These are phyloP conservation scores for Tetrax tetrax DNA, from an alignment of 2,113 vertebrate species.

Conservation along the genomic window DNA sequence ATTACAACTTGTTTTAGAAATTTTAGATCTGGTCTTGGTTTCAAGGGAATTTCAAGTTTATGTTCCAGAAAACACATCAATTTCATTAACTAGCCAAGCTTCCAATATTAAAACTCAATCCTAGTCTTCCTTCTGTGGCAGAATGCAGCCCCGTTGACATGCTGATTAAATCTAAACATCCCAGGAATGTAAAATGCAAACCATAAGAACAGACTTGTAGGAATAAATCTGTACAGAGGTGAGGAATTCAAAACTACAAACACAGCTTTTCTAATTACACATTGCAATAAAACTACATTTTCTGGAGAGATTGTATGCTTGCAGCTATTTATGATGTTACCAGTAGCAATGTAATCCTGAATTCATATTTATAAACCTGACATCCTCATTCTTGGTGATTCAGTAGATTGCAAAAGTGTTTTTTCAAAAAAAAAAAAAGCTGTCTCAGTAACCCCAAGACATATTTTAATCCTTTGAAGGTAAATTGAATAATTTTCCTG, in stretches of 20 bases:
- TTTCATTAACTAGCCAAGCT: not conserved
- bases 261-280: not conserved
- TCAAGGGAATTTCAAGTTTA: not conserved
- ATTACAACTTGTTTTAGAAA: not conserved
- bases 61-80: not conserved
- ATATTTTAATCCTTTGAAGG: not conserved
- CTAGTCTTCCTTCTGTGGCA: not conserved
- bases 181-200: not conserved
- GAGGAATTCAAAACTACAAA: not conserved
- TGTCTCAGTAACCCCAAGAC: not conserved
- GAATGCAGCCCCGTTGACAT: not conserved
- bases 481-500: not conserved
- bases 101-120: not conserved
- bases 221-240: not conserved
- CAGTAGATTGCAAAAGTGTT: not conserved
- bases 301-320: not conserved
- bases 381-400: not conserved
- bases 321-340: not conserved
- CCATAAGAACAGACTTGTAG: not conserved
- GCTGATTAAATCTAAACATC: not conserved
- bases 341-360: not conserved
- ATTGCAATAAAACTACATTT: not conserved
- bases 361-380: not conserved
- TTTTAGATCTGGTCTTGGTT: slow-evolving; percentile 7
- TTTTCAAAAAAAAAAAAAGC: not conserved